phyloP scores from a whole-genome alignment of 2,888 invertebrate genomes.

The Troides oblongomaculatus region DNA sequence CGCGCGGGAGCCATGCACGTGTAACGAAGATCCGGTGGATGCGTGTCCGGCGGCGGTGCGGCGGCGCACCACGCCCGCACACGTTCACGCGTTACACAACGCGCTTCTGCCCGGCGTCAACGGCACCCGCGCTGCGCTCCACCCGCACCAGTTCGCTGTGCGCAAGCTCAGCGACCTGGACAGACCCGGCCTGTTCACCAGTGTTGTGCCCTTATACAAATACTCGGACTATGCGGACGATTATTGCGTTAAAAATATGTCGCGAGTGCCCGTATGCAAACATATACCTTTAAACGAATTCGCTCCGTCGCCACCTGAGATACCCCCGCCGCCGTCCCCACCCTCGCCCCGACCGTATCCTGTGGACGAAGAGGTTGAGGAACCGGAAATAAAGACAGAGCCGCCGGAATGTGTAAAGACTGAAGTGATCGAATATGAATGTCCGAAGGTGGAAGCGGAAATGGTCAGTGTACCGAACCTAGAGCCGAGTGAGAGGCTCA shows the following conservation, averaged over 20 bases:
- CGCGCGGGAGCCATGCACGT: neutral
- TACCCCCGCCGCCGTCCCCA: constrained; percentile 59
- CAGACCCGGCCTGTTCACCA: constrained; percentile 60
- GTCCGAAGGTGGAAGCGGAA: constrained; percentile 37
- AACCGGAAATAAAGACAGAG: constrained; percentile 33
- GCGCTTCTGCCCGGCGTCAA: constrained; percentile 79
- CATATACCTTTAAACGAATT: constrained; percentile 64
- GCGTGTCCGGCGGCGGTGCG: constrained; percentile 61
- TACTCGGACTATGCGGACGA: constrained; percentile 76
- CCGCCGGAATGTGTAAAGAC: constrained; percentile 29
- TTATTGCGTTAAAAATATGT: constrained; percentile 66
- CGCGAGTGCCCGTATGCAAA: constrained; percentile 56
- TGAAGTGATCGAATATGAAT: constrained; percentile 26
- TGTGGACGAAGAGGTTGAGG: constrained; percentile 39
- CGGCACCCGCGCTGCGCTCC: constrained; percentile 75
- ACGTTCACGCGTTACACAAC: constrained; percentile 78
- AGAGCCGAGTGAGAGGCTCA: constrained; percentile 63
- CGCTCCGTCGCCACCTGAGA: constrained; percentile 62
- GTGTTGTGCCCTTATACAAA: constrained; percentile 68
- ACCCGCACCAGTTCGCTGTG: constrained; percentile 66
- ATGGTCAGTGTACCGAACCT: constrained; percentile 44
- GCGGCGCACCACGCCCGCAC: constrained; percentile 65
- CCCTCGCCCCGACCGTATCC: constrained; percentile 62
- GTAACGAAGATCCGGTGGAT: constrained; percentile 37
- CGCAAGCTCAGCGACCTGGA: constrained; percentile 51